phyloP scores from a whole-genome alignment of 2,888 invertebrate genomes.

The Caenorhabditis sulstoni region DNA sequence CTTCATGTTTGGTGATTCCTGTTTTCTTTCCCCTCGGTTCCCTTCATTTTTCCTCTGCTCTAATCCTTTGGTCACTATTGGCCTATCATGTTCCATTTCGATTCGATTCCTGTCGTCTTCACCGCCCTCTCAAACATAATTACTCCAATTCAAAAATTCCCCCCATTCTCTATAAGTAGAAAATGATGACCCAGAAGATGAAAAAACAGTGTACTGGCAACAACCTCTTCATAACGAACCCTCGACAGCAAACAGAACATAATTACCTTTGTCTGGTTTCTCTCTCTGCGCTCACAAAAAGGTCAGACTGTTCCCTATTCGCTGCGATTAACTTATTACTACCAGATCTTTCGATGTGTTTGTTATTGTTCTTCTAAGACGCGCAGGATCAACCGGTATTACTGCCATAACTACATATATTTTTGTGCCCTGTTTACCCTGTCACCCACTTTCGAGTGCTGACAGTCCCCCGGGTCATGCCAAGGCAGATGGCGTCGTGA shows the following conservation, averaged over 20 bases:
- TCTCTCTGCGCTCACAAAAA: constrained; percentile 14
- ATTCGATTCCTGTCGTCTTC: not conserved
- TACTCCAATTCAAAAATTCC: constrained; percentile 2
- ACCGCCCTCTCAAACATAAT: not conserved
- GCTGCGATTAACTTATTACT: constrained; percentile 51
- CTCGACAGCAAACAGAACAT: constrained; percentile 22
- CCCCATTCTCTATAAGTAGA: not conserved
- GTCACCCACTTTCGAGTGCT: constrained; percentile 9
- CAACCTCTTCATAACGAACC: not conserved
- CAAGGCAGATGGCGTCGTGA: constrained; percentile 25
- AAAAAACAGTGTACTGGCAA: constrained; percentile 9
- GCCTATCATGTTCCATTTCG: constrained; percentile 31
- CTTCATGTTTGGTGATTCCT: constrained; percentile 34
- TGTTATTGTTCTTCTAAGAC: constrained; percentile 36
- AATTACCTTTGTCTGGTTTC: constrained; percentile 23
- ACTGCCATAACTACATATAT: constrained; percentile 30
- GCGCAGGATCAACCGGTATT: constrained; percentile 34
- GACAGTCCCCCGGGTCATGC: not conserved
- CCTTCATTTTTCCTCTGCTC: constrained; percentile 27
- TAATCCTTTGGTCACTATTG: constrained; percentile 45
- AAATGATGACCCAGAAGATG: not conserved
- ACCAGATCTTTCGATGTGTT: constrained; percentile 22
- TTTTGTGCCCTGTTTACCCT: constrained; percentile 19
- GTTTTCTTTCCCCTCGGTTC: constrained; percentile 14
- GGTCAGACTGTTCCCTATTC: constrained; percentile 42